These are phyloP conservation scores for Hypselothyrea guttata DNA, from an alignment of 2,888 invertebrate genomes.

Conservation along the genomic window DNA sequence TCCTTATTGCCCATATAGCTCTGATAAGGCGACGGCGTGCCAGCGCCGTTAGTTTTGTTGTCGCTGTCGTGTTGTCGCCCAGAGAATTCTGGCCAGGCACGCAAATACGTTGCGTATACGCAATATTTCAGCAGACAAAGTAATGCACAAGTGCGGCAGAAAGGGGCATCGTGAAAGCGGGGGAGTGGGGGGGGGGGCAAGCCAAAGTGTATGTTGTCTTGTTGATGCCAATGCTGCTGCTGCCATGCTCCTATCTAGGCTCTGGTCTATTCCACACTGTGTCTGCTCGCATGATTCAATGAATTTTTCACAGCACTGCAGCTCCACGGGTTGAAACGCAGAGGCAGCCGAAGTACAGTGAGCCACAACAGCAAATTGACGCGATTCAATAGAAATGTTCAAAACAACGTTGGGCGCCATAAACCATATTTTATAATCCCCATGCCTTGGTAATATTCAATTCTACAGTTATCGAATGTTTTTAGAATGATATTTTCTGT, in stretches of 20 bases:
- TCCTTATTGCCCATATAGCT: constrained; percentile 5
- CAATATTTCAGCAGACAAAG: constrained; percentile 64
- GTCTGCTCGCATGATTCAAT: constrained; percentile 64
- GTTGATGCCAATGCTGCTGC: constrained; percentile 17
- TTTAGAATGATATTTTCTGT: no score
- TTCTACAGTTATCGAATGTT: no score
- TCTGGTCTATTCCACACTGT: constrained; percentile 6
- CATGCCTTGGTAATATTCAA: no score
- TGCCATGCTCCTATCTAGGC: constrained; percentile 8
- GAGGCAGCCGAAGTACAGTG: not conserved
- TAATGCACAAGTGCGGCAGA: constrained; percentile 60
- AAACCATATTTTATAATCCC: no score
- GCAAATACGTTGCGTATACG: constrained; percentile 70
- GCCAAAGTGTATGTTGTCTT: constrained; percentile 45
- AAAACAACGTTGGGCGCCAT: no score
- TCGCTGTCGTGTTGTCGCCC: constrained; percentile 46
- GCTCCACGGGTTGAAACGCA: constrained; percentile 4
- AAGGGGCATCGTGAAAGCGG: not conserved
- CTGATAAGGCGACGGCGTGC: constrained; percentile 49
- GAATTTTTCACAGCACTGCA: constrained; percentile 68
- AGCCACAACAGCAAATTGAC: no score
- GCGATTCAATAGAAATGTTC: no score
- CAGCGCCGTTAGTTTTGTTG: constrained; percentile 54
- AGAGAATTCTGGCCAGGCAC: constrained; percentile 37
- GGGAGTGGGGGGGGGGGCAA: constrained; percentile 18